phyloP scores from a whole-genome alignment of 2,797 vertebrate genomes.

The Sebastes glaucus region DNA sequence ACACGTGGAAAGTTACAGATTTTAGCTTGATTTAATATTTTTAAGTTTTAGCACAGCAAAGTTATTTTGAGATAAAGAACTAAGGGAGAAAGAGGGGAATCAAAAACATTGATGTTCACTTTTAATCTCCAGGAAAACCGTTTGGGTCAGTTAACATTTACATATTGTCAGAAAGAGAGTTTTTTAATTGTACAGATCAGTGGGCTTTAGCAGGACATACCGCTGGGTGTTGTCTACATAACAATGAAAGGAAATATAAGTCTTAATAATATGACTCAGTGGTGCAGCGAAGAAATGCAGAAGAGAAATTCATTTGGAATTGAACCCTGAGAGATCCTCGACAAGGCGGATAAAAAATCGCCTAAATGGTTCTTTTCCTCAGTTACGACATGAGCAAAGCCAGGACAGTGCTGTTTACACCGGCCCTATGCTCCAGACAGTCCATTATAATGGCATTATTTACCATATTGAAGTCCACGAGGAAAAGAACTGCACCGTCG shows the following conservation, averaged over 20 bases:
- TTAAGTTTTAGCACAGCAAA: neutral
- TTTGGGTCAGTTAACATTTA: neutral
- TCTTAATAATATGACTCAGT: constrained; percentile 24
- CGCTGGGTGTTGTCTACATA: constrained; percentile 2
- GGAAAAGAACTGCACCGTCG: constrained; percentile 7
- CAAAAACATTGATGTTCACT: neutral
- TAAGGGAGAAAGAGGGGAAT: neutral
- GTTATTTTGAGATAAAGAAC: neutral
- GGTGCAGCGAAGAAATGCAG: constrained; percentile 31
- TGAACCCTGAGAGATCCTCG: constrained; percentile 23
- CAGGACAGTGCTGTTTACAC: constrained; percentile 36
- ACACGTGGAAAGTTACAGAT: neutral
- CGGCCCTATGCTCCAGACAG: neutral
- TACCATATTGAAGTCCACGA: constrained; percentile 18
- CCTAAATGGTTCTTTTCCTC: constrained; percentile 16
- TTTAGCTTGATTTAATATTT: neutral
- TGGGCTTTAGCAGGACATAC: neutral
- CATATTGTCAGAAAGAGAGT: neutral
- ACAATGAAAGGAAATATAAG: constrained; percentile 7
- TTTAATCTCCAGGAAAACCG: neutral
- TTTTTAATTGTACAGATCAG: neutral
- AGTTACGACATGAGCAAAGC: constrained; percentile 25
- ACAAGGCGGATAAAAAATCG: constrained; percentile 36
- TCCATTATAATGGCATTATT: constrained; percentile 37
- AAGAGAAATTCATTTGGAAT: constrained; percentile 31